Percentiles rank a stretch among this genome's conserved stretches.
Evolutionary conservation across 2,113 vertebrate species (phyloP).

Genomic region (Syngnathus floridae): DNA sequence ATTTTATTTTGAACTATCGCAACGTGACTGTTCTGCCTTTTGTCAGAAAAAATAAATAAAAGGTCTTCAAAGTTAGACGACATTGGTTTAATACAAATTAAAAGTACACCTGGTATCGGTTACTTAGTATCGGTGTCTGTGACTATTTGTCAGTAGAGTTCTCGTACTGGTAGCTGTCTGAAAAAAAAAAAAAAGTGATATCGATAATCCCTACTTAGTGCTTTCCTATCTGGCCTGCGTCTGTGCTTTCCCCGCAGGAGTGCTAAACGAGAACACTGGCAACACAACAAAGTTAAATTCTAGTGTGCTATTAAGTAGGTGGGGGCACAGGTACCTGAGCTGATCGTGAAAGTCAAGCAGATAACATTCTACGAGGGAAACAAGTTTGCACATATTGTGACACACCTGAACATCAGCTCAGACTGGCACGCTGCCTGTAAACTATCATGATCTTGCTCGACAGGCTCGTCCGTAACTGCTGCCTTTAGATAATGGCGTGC

Average conservation of each 20-base stretch:
- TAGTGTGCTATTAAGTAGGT: neutral
- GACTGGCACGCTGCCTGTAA: conserved; percentile 43
- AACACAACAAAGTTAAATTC: neutral
- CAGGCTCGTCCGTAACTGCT: conserved; percentile 41
- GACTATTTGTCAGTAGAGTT: no score
- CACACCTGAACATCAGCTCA: conserved; percentile 51
- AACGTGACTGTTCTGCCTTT: no score
- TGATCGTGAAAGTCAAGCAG: neutral
- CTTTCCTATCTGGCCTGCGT: neutral
- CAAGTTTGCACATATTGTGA: conserved; percentile 51
- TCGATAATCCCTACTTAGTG: no score
- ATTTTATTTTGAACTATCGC: no score
- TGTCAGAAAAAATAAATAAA: no score
- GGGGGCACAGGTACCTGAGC: neutral
- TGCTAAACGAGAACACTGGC: neutral
- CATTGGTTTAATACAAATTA: no score
- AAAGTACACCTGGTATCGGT: no score
- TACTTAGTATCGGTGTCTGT: no score
- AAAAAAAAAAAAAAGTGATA: no score
- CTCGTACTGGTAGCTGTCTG: no score
- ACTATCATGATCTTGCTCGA: conserved; percentile 45
- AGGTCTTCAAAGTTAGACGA: no score
- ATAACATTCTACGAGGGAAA: conserved; percentile 25
- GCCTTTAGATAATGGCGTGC: conserved; percentile 31
- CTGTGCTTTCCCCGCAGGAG: neutral